Percentiles rank a stretch among this genome's conserved stretches.
Evolutionary conservation across 2,797 vertebrate species (phyloP).

Genomic region (Odontamblyopus rebecca): DNA sequence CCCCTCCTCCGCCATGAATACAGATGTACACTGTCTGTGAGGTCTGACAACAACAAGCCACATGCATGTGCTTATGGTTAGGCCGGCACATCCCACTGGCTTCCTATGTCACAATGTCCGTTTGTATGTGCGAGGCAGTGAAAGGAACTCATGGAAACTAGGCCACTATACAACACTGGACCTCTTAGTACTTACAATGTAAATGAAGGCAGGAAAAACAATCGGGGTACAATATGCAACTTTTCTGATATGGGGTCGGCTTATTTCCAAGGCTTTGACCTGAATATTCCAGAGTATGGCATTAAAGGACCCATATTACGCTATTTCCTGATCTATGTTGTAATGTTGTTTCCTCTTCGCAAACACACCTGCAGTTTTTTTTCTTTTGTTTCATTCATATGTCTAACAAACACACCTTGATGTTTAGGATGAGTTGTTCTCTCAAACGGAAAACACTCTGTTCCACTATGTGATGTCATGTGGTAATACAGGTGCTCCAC

Average conservation of each 20-base stretch:
- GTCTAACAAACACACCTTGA: too few relatives aligned
- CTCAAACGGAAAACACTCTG: too few relatives aligned
- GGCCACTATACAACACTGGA: conserved; percentile 46
- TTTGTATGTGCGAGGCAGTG: conserved; percentile 26
- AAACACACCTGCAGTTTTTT: too few relatives aligned
- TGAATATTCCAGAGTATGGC: background rate
- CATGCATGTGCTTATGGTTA: conserved; percentile 40
- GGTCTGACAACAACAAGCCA: conserved; percentile 49
- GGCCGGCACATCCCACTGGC: conserved; percentile 27
- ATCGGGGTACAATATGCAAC: background rate
- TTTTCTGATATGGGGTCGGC: background rate
- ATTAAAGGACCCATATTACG: too few relatives aligned
- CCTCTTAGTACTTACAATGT: conserved; percentile 17
- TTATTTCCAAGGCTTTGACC: background rate
- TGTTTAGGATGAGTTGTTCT: too few relatives aligned
- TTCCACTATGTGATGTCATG: too few relatives aligned
- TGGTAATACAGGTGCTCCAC: too few relatives aligned
- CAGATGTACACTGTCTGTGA: conserved; percentile 55
- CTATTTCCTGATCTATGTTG: too few relatives aligned
- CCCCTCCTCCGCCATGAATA: conserved; percentile 21
- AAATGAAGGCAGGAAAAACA: background rate
- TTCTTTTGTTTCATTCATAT: too few relatives aligned
- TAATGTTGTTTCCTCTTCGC: too few relatives aligned
- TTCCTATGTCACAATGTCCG: conserved; percentile 17
- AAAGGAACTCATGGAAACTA: conserved; percentile 20